Evolutionary conservation across 2,113 vertebrate species (phyloP).

Genomic region (Nestor notabilis): DNA sequence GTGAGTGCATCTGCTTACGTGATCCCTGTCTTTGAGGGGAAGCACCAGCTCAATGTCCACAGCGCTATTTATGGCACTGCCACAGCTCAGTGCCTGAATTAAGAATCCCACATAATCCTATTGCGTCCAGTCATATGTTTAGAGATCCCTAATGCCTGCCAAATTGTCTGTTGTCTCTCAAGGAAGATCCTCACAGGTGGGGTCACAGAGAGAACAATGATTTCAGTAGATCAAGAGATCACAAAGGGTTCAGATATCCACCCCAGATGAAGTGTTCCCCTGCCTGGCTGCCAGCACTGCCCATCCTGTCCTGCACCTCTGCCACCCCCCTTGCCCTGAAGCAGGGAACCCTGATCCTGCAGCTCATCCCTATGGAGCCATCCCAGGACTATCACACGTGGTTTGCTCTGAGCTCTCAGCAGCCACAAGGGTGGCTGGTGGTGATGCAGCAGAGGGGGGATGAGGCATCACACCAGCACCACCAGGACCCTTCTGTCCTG

Average conservation of each 20-base stretch:
- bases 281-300: accelerated
- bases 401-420: not conserved
- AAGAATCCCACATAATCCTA: not conserved
- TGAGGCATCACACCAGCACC: accelerated
- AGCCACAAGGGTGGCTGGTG: accelerated
- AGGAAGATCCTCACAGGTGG: not conserved
- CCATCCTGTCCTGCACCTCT: accelerated
- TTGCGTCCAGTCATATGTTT: accelerated
- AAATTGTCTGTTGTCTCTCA: not conserved
- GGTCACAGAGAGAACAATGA: not conserved
- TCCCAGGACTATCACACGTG: accelerated
- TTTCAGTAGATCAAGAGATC: accelerated
- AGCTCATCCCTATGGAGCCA: not conserved
- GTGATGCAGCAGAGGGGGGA: not conserved
- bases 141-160: not conserved
- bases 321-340: not conserved
- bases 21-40: not conserved
- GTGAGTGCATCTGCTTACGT: not conserved
- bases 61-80: not conserved
- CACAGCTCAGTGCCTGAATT: not conserved
- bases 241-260: accelerated
- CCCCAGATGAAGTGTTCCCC: accelerated
- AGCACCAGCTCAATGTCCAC: not conserved
- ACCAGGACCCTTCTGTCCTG: accelerated
- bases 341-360: accelerated